Evolutionary conservation across 1,140 invertebrate species (phyloP).

Genomic region (Arion vulgaris): DNA sequence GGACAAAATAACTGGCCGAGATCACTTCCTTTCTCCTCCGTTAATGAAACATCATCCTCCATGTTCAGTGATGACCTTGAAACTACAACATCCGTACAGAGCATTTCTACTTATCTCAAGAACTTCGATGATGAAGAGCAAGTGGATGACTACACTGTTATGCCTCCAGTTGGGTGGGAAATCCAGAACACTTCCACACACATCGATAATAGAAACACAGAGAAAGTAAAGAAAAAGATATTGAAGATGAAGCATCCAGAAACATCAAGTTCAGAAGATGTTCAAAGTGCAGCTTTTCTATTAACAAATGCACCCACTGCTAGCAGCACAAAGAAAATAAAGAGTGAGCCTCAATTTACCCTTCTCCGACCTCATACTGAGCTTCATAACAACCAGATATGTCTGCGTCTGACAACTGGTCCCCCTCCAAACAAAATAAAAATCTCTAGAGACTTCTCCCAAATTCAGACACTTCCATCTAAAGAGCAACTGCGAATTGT

Average conservation of each 20-base stretch:
- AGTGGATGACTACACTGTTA: slow-evolving; percentile 11
- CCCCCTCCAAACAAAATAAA: slow-evolving; percentile 37
- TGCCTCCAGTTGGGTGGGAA: slow-evolving; percentile 28
- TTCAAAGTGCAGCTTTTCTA: not conserved
- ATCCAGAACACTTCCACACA: not conserved
- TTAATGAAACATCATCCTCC: slow-evolving; percentile 27
- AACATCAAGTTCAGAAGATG: not conserved
- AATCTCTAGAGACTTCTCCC: slow-evolving; percentile 38
- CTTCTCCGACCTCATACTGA: slow-evolving; percentile 33
- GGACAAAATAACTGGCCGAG: not conserved
- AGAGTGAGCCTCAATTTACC: slow-evolving; percentile 32
- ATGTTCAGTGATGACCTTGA: slow-evolving; percentile 32
- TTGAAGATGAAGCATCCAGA: not conserved
- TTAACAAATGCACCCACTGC: not conserved
- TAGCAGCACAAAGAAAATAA: slow-evolving; percentile 1
- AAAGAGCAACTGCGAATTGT: slow-evolving; percentile 39
- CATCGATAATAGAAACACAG: not conserved
- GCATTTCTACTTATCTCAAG: slow-evolving; percentile 31
- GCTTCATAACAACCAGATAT: slow-evolving; percentile 34
- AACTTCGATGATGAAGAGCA: slow-evolving; percentile 26
- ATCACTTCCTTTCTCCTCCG: slow-evolving; percentile 13
- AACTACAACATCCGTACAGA: slow-evolving; percentile 31
- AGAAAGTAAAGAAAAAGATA: slow-evolving; percentile 23
- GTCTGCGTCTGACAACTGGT: slow-evolving; percentile 22
- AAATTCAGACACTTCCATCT: slow-evolving; percentile 38